phyloP scores from a whole-genome alignment of 2,888 invertebrate species.

The Punctoribates punctum region DNA sequence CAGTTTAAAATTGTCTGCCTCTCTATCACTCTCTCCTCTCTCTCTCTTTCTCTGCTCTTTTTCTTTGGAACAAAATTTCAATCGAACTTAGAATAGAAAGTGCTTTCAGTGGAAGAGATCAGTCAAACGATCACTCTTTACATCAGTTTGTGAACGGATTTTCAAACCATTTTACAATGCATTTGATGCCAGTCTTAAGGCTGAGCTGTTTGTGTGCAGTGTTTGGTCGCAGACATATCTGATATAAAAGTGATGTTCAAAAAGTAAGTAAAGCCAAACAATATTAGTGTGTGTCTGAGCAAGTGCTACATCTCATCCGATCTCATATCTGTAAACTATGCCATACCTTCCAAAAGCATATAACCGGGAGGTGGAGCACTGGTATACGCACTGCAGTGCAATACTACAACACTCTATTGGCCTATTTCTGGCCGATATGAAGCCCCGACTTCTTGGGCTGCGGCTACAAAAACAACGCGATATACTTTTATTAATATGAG shows the following conservation, averaged over 20 bases:
- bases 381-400: slow-evolving; percentile 26
- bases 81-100: slow-evolving; percentile 37
- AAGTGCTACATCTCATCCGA: slow-evolving; percentile 38
- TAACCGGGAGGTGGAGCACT: slow-evolving; percentile 35
- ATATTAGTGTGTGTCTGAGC: slow-evolving; percentile 36
- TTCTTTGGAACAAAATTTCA: slow-evolving; percentile 28
- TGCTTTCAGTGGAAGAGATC: slow-evolving; percentile 30
- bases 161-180: slow-evolving; percentile 4
- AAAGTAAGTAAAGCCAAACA: slow-evolving; percentile 34
- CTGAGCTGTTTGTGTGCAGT: neutral
- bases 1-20: slow-evolving; percentile 38
- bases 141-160: slow-evolving; percentile 28
- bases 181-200: neutral
- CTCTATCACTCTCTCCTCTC: slow-evolving; percentile 16
- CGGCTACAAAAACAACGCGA: slow-evolving; percentile 33
- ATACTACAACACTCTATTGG: slow-evolving; percentile 34
- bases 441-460: slow-evolving; percentile 39
- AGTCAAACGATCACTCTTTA: slow-evolving; percentile 27
- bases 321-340: slow-evolving; percentile 34
- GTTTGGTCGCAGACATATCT: slow-evolving; percentile 21
- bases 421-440: slow-evolving; percentile 28
- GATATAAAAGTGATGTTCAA: slow-evolving; percentile 36
- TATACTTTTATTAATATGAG: slow-evolving; percentile 33
- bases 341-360: slow-evolving; percentile 36
- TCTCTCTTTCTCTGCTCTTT: slow-evolving; percentile 17